These are phyloP conservation scores for Suricata suricatta DNA, from an alignment of 2,113 vertebrate species.

Conservation along the genomic window DNA sequence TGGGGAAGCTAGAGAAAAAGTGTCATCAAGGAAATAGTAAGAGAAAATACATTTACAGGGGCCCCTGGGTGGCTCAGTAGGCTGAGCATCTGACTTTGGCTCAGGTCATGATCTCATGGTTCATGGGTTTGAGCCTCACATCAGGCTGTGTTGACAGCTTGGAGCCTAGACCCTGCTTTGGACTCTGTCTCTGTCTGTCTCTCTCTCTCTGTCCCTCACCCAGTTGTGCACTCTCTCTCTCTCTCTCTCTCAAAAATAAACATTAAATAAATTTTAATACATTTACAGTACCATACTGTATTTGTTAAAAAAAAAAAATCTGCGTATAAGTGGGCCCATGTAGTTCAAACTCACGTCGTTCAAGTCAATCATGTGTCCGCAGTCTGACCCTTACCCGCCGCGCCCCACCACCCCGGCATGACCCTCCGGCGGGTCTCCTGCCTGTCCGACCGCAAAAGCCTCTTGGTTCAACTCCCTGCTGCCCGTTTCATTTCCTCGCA, in stretches of 20 bases:
- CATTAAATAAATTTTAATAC: not conserved
- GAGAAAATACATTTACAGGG: not conserved
- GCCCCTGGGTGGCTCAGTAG: not conserved
- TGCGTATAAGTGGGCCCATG: fast-evolving
- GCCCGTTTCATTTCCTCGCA: not conserved
- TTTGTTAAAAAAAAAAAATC: not conserved
- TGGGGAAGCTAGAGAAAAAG: not conserved
- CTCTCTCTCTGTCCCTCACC: not conserved
- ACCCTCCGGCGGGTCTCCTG: not conserved
- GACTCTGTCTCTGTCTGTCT: not conserved
- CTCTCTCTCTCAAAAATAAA: not conserved
- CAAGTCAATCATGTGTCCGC: not conserved
- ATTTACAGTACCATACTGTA: not conserved
- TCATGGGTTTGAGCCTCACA: not conserved
- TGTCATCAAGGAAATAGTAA: not conserved
- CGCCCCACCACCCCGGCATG: not conserved
- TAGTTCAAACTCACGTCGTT: not conserved
- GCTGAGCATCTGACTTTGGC: not conserved
- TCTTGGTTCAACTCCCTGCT: not conserved
- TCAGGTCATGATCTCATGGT: not conserved
- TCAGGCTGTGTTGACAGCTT: not conserved
- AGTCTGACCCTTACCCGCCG: not conserved
- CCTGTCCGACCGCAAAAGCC: not conserved
- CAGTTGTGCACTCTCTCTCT: too few relatives aligned
- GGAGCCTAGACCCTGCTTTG: not conserved